Base-by-base conservation (phyloP, 2,113 vertebrate genomes). In the Labeo catla region DNA sequence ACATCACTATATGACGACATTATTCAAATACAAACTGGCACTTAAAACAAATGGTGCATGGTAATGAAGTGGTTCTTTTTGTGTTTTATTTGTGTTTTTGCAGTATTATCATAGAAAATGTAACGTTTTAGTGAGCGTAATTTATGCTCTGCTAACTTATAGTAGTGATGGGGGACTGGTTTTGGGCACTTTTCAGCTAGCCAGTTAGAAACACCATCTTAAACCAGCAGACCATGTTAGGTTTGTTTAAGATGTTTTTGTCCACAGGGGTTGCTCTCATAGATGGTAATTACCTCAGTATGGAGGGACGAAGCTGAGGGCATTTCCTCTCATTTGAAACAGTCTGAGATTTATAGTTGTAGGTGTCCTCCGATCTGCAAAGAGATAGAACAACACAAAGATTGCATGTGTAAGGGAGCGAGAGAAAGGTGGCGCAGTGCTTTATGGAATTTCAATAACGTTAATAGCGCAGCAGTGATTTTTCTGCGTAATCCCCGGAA, bases 401-500 rank as follows among this genome's bases (percentile, higher is more conserved):
- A 83, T 39, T 54, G 79, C 21, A 57, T 66, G 81, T 65, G 78
- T 66, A 72, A n/a, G 57, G 8, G 72, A n/a, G 73, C 3, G 74
- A 34, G 86, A 87, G 87, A 81, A 84, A n/a, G 80, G 86, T 91
- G 85, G 80, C 85, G 81, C 84, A 52, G 89, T 87, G 90, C 90
- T 89, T 92, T 93, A 91, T 92, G 90, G 88, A 52, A 59, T 93
- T 93, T 94, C 90, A 90, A 16, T 90, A 88, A 91, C 34, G 59
- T 72, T 89, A 85, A 83, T 85, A 84, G 36, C 79, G 84, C 84
- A 10, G 76, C 34, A 85, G 90, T 91, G 88, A 89, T 92, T 93
- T 90, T 88, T 91, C 84, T 87, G 84, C 76, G 83, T 93, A 94
- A 93, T 94, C 93, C 92, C 91, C 77, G 87, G 91, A 92, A 93